Conservation (phyloP, 2,113 vertebrate species). For the Deroptyus accipitrinus region DNA sequence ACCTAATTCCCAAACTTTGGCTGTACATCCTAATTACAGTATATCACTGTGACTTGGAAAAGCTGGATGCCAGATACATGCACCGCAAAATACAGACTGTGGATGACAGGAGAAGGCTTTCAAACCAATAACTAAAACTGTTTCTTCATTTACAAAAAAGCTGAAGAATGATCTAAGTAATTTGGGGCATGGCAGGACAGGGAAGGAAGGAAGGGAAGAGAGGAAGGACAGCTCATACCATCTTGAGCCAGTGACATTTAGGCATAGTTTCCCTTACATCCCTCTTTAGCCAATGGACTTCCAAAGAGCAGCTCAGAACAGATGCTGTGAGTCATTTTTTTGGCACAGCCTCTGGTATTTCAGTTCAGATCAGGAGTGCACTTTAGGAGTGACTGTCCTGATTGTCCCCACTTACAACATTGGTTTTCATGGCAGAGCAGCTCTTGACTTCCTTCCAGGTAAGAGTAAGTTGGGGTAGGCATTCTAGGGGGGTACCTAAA, state of each 20-base stretch:
- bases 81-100: not conserved
- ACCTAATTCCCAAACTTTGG: not conserved
- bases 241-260: not conserved
- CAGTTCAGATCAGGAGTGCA: not conserved
- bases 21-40: not conserved
- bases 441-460: not conserved
- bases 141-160: not conserved
- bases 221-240: not conserved
- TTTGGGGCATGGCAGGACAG: not conserved
- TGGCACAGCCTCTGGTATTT: not conserved
- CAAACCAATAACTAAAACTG: not conserved
- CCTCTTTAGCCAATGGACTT: not conserved
- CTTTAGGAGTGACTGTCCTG: not conserved
- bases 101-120: not conserved
- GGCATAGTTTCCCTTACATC: not conserved
- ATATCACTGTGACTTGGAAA: not conserved
- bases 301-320: not conserved
- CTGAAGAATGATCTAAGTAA: slow-evolving; percentile 4
- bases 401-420: not conserved
- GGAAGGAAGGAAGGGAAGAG: not conserved
- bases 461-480: not conserved
- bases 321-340: not conserved
- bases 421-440: not conserved
- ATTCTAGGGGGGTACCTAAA: not conserved
- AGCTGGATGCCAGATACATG: not conserved